A percentile compares a stretch with the other conserved stretches of the same genome.
phyloP scores from a whole-genome alignment of 1,140 invertebrate genomes.

The Riptortus pedestris region DNA sequence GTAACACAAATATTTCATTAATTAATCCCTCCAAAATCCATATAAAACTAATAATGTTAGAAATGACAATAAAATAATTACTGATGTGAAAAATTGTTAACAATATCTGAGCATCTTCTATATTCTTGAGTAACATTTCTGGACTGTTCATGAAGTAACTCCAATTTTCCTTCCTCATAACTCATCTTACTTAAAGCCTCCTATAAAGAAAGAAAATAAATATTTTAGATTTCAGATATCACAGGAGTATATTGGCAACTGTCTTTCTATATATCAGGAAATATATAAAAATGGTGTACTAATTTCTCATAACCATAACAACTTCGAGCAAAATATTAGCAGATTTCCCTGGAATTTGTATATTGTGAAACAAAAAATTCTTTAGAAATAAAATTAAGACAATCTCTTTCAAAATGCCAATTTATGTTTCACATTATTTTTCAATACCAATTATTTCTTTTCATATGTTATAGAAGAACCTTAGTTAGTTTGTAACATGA shows the following conservation, averaged over 20 bases:
- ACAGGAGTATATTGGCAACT: conserved; percentile 22
- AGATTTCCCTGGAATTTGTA: too few relatives aligned
- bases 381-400: too few relatives aligned
- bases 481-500: too few relatives aligned
- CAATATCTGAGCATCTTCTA: not conserved
- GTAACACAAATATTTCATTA: conserved; percentile 23
- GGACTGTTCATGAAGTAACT: conserved; percentile 43
- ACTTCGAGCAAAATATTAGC: too few relatives aligned
- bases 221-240: too few relatives aligned
- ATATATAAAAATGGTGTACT: conserved; percentile 17
- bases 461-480: too few relatives aligned
- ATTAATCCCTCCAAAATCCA: too few relatives aligned
- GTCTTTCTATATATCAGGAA: not conserved
- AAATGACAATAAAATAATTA: not conserved
- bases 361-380: too few relatives aligned
- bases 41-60: not conserved
- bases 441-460: too few relatives aligned
- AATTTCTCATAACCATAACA: too few relatives aligned
- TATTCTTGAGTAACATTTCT: not conserved
- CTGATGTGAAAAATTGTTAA: conserved; percentile 1
- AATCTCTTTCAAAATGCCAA: too few relatives aligned
- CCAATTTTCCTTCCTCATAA: conserved; percentile 55
- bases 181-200: conserved; percentile 48
- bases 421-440: too few relatives aligned
- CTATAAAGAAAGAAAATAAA: conserved; percentile 33